Evolutionary conservation across 2,888 invertebrate species (phyloP), one percentile per base, ranked within the genome.

Genomic region (Xanthia icteritia): DNA sequence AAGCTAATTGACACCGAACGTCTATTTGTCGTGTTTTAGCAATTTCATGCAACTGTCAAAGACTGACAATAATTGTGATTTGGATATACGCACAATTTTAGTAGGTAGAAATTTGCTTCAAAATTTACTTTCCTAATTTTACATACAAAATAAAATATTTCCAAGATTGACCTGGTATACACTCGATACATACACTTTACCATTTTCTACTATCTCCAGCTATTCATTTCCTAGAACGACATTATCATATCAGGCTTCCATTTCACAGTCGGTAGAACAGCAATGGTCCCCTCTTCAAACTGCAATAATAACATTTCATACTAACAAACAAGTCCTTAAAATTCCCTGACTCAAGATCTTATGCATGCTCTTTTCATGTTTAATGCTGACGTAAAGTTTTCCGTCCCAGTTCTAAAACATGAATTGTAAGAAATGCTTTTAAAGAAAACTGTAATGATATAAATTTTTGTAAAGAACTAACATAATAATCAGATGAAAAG

Each of bases 221-320:
- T n/a, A 45, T 45, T 60, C 56, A 64, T 65, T 77, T 69, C 27
- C 5, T 9, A 39, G 15, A 63, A 23, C 17, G 13, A 54, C 3
- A 61, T 68, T 60, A 72, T 61, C 64, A 42, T 71, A 65, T 31
- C n/a, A 72, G 45, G 54, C 27, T 77, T 75, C 74, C 42, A 70
- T 82, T 85, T 81, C 60, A 79, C 73, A 79, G 71, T 78, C 61
- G 61, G 27, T 67, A 51, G 48, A 79, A 77, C 61, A 80, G 70
- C 68, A 76, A 78, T 75, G 48, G 58, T 77, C 58, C 11, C 54
- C 23, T 83, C 75, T 87, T 81, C 64, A 82, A 87, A 85, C 80
- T 82, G 80, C 73, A 79, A 85, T 85, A 81, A 82, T 80, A 88
- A 75, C 79, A 83, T 82, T 78, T 85, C 76, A 77, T 81, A 69